Evolutionary conservation across 2,888 invertebrate species (phyloP).

Genomic region (Nematopogon swammerdamellus): DNA sequence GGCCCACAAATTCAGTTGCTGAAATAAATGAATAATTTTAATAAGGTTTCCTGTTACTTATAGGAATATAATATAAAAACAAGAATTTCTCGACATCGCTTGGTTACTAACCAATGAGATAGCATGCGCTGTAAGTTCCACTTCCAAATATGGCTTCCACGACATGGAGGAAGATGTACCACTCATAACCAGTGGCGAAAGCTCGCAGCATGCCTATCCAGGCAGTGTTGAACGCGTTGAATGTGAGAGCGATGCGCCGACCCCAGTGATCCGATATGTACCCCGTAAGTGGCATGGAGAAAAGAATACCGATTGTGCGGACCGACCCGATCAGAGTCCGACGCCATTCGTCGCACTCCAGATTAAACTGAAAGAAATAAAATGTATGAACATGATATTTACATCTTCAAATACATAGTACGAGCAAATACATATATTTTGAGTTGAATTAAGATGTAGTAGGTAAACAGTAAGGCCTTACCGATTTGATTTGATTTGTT

Average conservation of each 20-base stretch:
- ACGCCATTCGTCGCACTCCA: slow-evolving; percentile 68
- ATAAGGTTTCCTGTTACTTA: no score
- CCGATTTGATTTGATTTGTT: no score
- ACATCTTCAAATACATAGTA: no score
- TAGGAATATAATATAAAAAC: no score
- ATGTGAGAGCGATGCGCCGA: slow-evolving; percentile 52
- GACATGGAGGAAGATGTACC: slow-evolving; percentile 59
- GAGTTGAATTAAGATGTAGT: no score
- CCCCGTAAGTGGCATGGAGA: slow-evolving; percentile 66
- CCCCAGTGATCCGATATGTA: slow-evolving; percentile 70
- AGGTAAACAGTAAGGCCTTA: no score
- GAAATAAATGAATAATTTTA: slow-evolving; percentile 19
- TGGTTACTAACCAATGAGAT: slow-evolving; percentile 46
- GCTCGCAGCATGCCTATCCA: slow-evolving; percentile 61
- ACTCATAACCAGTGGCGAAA: slow-evolving; percentile 53
- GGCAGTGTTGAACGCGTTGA: slow-evolving; percentile 53
- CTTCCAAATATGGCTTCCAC: slow-evolving; percentile 57
- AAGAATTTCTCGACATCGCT: no score
- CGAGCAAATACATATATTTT: no score
- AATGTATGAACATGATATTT: no score
- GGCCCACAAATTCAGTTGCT: slow-evolving; percentile 76
- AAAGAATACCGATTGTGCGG: slow-evolving; percentile 66
- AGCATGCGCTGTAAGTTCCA: slow-evolving; percentile 59
- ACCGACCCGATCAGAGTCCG: no score
- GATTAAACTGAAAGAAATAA: slow-evolving; percentile 43